A percentile compares a stretch with the other conserved stretches of the same genome.
Evolutionary conservation across 1,140 invertebrate genomes (phyloP).

Genomic region (Drosophila auraria): DNA sequence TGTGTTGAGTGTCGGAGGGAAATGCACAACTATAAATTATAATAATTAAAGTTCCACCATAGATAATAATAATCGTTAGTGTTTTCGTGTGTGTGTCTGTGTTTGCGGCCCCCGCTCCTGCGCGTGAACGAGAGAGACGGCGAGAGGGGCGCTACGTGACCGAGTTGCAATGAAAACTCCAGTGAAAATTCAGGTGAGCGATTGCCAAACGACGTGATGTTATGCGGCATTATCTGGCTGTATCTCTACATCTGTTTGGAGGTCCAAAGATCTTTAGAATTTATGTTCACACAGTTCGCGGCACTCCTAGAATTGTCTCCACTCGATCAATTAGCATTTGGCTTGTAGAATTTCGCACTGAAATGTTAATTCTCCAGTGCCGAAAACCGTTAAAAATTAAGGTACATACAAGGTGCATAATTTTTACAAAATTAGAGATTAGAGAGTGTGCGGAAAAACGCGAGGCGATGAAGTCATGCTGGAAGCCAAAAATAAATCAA

Average conservation of each 20-base stretch:
- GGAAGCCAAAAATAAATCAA: constrained; percentile 75
- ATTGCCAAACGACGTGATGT: constrained; percentile 37
- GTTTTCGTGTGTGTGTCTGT: constrained; percentile 31
- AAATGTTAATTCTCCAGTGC: constrained; percentile 55
- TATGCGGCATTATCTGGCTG: constrained; percentile 26
- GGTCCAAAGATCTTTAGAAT: constrained; percentile 21
- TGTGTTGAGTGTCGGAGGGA: constrained; percentile 17
- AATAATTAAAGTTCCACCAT: constrained; percentile 56
- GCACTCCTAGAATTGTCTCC: constrained; percentile 50
- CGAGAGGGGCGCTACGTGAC: constrained; percentile 69
- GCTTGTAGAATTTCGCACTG: constrained; percentile 72
- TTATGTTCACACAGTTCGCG: constrained; percentile 15
- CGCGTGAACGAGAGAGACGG: constrained; percentile 26
- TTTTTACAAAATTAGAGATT: constrained; percentile 49
- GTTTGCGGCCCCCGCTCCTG: constrained; percentile 25
- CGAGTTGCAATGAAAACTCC: constrained; percentile 61
- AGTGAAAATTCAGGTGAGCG: constrained; percentile 52
- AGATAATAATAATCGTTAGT: constrained; percentile 30
- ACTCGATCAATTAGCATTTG: constrained; percentile 44
- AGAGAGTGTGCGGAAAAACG: constrained; percentile 25
- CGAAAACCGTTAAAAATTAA: constrained; percentile 67
- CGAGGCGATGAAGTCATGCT: constrained; percentile 74
- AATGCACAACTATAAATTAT: constrained; percentile 66
- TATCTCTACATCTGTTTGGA: constrained; percentile 2
- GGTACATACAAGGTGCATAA: constrained; percentile 68